These are phyloP conservation scores for Passerculus sandwichensis DNA, from an alignment of 2,797 vertebrate species.

Conservation along the genomic window DNA sequence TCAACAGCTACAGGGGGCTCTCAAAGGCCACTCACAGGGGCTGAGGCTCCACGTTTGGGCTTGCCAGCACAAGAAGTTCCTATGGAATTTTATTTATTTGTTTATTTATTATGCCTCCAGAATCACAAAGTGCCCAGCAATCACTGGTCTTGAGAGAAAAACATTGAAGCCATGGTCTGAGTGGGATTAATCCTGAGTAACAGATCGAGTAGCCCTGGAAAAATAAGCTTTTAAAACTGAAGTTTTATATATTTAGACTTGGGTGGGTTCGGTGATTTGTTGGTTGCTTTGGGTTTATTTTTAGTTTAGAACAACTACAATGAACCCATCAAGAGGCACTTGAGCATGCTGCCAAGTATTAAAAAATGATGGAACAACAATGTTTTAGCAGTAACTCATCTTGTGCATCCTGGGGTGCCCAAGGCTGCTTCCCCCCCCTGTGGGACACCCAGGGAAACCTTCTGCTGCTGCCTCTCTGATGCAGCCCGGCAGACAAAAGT, in stretches of 20 bases:
- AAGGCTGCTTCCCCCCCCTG: not conserved
- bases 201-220: not conserved
- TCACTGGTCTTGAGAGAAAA: not conserved
- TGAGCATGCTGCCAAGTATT: not conserved
- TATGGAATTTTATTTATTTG: not conserved
- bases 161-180: not conserved
- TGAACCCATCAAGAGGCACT: not conserved
- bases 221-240: not conserved
- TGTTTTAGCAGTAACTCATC: not conserved
- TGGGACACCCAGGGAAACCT: not conserved
- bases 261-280: not conserved
- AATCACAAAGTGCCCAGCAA: not conserved
- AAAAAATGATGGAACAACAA: not conserved
- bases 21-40: constrained; percentile 45
- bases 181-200: not conserved
- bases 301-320: not conserved
- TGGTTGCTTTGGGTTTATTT: not conserved
- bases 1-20: constrained; percentile 66
- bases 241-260: not conserved
- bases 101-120: not conserved
- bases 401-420: not conserved
- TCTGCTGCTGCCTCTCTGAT: not conserved
- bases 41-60: not conserved
- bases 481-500: not conserved
- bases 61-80: not conserved